Percentiles rank a stretch among this genome's conserved stretches.
These are phyloP conservation scores for Tetramorium bicarinatum DNA, from an alignment of 2,888 invertebrate species.

Conservation along the genomic window DNA sequence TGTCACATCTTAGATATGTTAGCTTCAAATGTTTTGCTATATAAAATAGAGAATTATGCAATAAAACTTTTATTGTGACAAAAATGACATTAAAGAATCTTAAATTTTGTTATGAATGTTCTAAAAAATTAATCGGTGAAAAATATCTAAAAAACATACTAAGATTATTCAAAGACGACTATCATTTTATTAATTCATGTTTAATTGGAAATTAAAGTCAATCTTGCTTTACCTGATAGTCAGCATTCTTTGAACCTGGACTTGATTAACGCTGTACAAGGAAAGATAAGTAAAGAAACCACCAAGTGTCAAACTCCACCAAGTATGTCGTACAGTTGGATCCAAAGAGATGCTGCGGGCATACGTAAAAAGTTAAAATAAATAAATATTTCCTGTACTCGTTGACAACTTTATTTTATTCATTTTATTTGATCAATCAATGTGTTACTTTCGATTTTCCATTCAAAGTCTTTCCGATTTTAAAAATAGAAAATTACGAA, in stretches of 20 bases:
- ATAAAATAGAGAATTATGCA: no score
- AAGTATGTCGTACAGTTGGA: constrained; percentile 93
- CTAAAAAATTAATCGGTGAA: no score
- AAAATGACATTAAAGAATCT: no score
- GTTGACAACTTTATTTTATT: constrained; percentile 22
- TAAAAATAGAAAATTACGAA: neutral
- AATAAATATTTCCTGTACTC: neutral
- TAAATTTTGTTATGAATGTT: no score
- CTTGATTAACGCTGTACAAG: constrained; percentile 94
- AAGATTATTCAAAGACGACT: neutral
- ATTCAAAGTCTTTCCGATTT: neutral
- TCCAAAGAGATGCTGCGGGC: constrained; percentile 90
- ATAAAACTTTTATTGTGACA: no score
- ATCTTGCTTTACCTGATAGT: constrained; percentile 83
- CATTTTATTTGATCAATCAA: neutral
- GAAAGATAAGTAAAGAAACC: constrained; percentile 93
- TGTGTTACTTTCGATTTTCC: neutral
- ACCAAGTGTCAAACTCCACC: constrained; percentile 93
- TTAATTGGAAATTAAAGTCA: constrained; percentile 22
- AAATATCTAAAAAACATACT: no score
- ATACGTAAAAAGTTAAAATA: constrained; percentile 43
- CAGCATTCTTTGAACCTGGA: constrained; percentile 89
- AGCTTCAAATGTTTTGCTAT: no score
- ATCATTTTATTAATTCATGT: neutral
- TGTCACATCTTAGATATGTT: no score